Evolutionary conservation across 1,140 invertebrate species (phyloP).

Genomic region (Pachyrhynchus sulphureomaculatus): DNA sequence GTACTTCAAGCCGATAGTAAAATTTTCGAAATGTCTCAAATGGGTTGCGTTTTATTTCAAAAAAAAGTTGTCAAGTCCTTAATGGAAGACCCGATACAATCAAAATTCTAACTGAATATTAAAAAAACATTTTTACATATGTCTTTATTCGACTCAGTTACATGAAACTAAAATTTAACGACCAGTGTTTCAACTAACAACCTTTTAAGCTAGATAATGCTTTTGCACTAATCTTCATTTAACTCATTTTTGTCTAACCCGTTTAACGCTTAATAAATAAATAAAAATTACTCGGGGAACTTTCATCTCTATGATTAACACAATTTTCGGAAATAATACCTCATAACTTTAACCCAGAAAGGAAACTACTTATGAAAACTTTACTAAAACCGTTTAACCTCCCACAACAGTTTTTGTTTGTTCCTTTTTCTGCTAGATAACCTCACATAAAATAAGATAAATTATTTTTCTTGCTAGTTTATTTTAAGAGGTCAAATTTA

Average conservation of each 20-base stretch:
- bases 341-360: constrained; percentile 20
- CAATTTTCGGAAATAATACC: constrained; percentile 27
- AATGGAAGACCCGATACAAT: no score
- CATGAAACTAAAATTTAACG: no score
- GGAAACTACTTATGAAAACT: constrained; percentile 24
- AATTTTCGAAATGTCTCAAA: no score
- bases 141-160: no score
- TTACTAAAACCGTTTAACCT: constrained; percentile 16
- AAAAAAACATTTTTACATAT: no score
- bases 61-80: no score
- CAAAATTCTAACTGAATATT: no score
- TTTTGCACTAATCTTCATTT: constrained; percentile 10
- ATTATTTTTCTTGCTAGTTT: no score
- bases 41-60: no score
- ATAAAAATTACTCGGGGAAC: constrained; percentile 17
- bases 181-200: no score
- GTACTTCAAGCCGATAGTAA: no score
- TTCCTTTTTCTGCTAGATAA: neutral
- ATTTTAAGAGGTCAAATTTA: no score
- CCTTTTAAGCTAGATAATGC: neutral
- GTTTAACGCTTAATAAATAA: constrained; percentile 23
- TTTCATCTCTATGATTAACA: constrained; percentile 26
- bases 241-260: constrained; percentile 13
- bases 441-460: neutral
- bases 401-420: constrained; percentile 3